phyloP scores from a whole-genome alignment of 1,140 invertebrate genomes.

The Pogonomyrmex barbatus region DNA sequence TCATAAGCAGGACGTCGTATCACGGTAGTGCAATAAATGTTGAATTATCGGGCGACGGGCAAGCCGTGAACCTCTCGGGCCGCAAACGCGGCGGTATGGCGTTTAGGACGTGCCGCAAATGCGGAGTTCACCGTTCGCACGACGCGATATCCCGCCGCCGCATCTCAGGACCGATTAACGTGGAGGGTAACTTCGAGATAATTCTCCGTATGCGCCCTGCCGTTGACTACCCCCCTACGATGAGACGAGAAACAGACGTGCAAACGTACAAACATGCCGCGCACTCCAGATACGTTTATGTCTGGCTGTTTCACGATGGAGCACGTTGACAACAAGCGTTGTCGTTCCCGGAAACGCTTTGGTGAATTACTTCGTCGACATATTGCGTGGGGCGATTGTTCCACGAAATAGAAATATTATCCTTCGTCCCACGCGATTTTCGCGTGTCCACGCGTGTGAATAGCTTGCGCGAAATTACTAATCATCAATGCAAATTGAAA shows the following conservation, averaged over 20 bases:
- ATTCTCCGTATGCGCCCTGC: slow-evolving; percentile 20
- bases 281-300: neutral
- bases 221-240: neutral
- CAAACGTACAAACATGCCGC: neutral
- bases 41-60: slow-evolving; percentile 43
- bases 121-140: slow-evolving; percentile 1
- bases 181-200: slow-evolving; percentile 24
- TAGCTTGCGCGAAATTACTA: neutral
- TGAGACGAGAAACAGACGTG: neutral
- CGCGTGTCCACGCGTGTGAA: neutral
- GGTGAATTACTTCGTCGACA: neutral
- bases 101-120: slow-evolving; percentile 38
- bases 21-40: slow-evolving; percentile 47
- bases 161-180: slow-evolving; percentile 39
- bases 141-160: slow-evolving; percentile 26
- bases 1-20: slow-evolving; percentile 52
- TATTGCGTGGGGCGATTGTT: neutral
- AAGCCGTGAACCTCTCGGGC: neutral
- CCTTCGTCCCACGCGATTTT: neutral
- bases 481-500: neutral
- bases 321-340: neutral
- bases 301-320: neutral
- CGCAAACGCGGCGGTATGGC: neutral
- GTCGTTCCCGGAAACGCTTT: neutral
- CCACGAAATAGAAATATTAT: neutral